Conservation (phyloP, 2,797 vertebrate species). For the Xenops minutus region DNA sequence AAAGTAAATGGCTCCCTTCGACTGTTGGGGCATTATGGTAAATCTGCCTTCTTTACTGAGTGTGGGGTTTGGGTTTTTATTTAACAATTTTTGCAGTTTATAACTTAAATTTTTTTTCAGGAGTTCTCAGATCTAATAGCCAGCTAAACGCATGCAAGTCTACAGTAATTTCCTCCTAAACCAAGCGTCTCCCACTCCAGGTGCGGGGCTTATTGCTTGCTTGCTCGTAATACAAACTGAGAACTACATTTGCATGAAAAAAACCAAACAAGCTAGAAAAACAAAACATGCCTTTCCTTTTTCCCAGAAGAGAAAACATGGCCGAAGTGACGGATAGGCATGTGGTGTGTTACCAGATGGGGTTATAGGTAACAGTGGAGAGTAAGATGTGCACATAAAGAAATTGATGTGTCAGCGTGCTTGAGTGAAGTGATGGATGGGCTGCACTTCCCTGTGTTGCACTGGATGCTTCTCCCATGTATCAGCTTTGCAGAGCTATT, state of each 20-base stretch:
- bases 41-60: background rate
- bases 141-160: background rate
- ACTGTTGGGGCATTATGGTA: constrained; percentile 24
- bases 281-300: background rate
- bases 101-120: background rate
- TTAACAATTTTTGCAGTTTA: background rate
- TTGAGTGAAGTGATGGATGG: background rate
- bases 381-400: background rate
- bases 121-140: background rate
- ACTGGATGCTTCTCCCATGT: background rate
- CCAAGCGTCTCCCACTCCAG: background rate
- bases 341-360: background rate
- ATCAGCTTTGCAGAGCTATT: background rate
- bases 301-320: background rate
- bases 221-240: background rate
- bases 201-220: background rate
- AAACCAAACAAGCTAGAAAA: background rate
- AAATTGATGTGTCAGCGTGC: background rate
- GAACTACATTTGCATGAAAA: constrained; percentile 32
- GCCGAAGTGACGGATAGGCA: background rate
- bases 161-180: background rate
- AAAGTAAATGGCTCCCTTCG: constrained; percentile 51
- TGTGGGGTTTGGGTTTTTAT: background rate
- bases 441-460: background rate
- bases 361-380: background rate